These are phyloP conservation scores for Scleropages formosus DNA, from an alignment of 2,797 vertebrate genomes.

Conservation along the genomic window DNA sequence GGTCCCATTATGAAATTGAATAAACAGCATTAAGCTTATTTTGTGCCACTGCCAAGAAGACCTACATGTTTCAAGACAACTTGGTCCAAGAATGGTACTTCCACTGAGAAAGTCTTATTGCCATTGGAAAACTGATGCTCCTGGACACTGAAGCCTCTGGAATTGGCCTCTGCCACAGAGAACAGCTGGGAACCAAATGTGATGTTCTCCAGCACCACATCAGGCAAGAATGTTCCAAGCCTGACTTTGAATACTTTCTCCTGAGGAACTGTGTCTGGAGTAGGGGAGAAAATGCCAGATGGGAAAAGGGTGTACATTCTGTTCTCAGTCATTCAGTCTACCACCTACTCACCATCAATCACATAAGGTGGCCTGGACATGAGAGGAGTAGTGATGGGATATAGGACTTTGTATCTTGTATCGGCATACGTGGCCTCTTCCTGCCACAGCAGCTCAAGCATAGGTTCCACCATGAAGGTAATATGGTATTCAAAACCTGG, in stretches of 20 bases:
- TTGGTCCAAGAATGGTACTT: constrained; percentile 59
- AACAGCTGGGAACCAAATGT: constrained; percentile 60
- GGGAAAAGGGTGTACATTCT: no score
- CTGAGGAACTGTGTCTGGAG: constrained; percentile 55
- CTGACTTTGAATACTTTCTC: constrained; percentile 52
- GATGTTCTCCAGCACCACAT: constrained; percentile 67
- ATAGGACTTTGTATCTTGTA: constrained; percentile 69
- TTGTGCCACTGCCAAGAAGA: no score
- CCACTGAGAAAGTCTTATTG: constrained; percentile 51
- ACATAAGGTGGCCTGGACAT: constrained; percentile 44
- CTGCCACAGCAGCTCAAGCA: constrained; percentile 71
- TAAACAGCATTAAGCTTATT: not conserved
- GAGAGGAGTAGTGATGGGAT: constrained; percentile 67
- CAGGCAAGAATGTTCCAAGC: constrained; percentile 62
- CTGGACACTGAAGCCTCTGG: constrained; percentile 56
- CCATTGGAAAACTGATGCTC: constrained; percentile 56
- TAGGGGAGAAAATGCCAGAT: not conserved
- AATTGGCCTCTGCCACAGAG: constrained; percentile 53
- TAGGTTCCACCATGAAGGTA: constrained; percentile 64
- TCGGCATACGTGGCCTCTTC: constrained; percentile 48
- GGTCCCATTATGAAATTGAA: not conserved
- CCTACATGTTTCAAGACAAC: constrained; percentile 61
- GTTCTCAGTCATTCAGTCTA: not conserved
- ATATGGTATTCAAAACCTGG: constrained; percentile 65
- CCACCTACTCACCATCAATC: constrained; percentile 54